phyloP scores from a whole-genome alignment of 1,140 invertebrate species.

The Drosophila truncata region DNA sequence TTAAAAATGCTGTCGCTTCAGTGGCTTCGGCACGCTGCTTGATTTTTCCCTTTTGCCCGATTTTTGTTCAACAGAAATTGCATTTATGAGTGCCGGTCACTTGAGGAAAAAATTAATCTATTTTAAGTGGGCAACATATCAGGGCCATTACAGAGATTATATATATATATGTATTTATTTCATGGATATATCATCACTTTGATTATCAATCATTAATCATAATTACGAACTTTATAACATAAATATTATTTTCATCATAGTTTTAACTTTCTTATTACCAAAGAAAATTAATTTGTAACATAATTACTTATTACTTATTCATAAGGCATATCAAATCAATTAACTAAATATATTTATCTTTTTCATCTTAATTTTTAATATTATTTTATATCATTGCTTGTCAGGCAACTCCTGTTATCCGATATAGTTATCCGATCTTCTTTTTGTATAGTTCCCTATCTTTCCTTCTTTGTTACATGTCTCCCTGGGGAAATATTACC shows the following conservation, averaged over 20 bases:
- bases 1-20: constrained; percentile 69
- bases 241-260: not conserved
- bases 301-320: not conserved
- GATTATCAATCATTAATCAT: not conserved
- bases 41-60: constrained; percentile 29
- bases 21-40: constrained; percentile 29
- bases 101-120: constrained; percentile 64
- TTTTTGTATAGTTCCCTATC: constrained; percentile 13
- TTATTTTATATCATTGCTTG: not conserved
- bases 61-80: constrained; percentile 62
- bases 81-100: constrained; percentile 59
- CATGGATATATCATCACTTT: not conserved
- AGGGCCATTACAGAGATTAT: not conserved
- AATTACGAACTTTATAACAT: not conserved
- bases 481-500: constrained; percentile 21
- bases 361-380: not conserved
- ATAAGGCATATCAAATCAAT: not conserved
- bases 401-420: constrained; percentile 7
- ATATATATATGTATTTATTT: not conserved
- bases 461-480: constrained; percentile 15
- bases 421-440: constrained; percentile 37
- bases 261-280: not conserved
- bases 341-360: not conserved
- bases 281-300: not conserved
- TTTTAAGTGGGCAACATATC: constrained; percentile 57